Evolutionary conservation across 2,888 invertebrate genomes (phyloP), one percentile per base, ranked within the genome.

Genomic region (Deilephila porcellus): DNA sequence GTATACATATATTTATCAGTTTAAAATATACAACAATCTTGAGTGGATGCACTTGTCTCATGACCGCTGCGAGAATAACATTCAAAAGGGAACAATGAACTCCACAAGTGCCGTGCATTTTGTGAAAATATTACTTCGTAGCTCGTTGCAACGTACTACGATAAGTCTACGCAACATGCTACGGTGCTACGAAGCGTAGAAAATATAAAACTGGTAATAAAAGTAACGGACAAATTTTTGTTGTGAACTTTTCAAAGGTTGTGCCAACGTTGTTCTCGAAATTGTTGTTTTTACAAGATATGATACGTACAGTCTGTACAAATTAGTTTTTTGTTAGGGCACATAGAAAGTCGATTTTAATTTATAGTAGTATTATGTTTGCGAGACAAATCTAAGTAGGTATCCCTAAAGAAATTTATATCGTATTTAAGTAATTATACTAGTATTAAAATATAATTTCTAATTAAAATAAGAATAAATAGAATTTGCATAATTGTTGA

Each of bases 161-260:
- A 25, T 67, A 17, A 45, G 20, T 63, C 37, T 67, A 67, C 64
- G 64, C 67, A 25, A 67, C 67, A 52, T 52, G 67, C 67, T 67
- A 67, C 67, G 52, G 14, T 1, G 62, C 67, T 52, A 67, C 67
- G 67, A 20, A 67, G 45, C 45, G 45, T 45, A 45, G 37, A 45
- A 45, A 20, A 64, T 64, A 64, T 64, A 11, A 64, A 64, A 64
- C 11, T 45, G 14, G 45, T 37, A 64, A 20, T n/a, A 64, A 45
- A 45, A 20, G 20, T 25, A 45, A 11, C 20, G 45, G 37, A 25
- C 67, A 14, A 45, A 17, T 67, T 67, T 52, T 45, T 8, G n/a
- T 45, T 45, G 20, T 17, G 45, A 14, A 25, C 17, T 52, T 67
- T 67, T 52, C 20, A 25, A 25, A 45, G n/a, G 7, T 4, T 20